These are phyloP conservation scores for Brachypteracias leptosomus DNA, from an alignment of 2,113 vertebrate species.

Conservation along the genomic window DNA sequence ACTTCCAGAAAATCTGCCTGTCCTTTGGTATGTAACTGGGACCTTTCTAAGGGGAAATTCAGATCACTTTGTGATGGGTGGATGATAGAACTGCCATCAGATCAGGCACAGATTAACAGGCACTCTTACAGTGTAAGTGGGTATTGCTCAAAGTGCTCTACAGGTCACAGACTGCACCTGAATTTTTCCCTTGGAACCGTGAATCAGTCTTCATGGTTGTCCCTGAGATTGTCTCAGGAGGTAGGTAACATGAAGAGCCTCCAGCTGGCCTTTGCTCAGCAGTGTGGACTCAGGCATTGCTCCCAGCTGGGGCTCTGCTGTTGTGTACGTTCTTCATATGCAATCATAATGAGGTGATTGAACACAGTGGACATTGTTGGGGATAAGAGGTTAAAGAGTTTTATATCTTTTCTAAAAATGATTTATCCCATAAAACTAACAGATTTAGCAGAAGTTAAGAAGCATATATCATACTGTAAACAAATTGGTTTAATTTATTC, in stretches of 20 bases:
- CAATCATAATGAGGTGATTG: accelerated
- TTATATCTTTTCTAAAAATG: background rate
- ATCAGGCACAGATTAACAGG: background rate
- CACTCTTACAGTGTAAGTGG: background rate
- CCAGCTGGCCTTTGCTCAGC: background rate
- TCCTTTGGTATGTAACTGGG: background rate
- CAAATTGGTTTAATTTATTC: background rate
- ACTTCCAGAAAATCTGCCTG: background rate
- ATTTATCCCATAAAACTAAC: background rate
- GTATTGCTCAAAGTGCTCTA: background rate
- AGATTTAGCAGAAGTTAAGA: background rate
- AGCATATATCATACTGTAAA: background rate
- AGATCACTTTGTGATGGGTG: background rate
- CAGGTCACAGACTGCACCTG: background rate
- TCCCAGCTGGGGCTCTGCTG: background rate
- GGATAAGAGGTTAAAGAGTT: background rate
- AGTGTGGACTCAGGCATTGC: accelerated
- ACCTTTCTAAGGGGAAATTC: background rate
- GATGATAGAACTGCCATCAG: background rate
- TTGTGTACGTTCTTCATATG: background rate
- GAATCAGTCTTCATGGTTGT: background rate
- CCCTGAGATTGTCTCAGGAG: background rate
- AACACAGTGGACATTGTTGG: background rate
- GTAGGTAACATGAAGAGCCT: background rate
- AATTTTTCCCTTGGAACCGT: background rate